Evolutionary conservation across 2,113 vertebrate species (phyloP).

Genomic region (Cairina moschata): DNA sequence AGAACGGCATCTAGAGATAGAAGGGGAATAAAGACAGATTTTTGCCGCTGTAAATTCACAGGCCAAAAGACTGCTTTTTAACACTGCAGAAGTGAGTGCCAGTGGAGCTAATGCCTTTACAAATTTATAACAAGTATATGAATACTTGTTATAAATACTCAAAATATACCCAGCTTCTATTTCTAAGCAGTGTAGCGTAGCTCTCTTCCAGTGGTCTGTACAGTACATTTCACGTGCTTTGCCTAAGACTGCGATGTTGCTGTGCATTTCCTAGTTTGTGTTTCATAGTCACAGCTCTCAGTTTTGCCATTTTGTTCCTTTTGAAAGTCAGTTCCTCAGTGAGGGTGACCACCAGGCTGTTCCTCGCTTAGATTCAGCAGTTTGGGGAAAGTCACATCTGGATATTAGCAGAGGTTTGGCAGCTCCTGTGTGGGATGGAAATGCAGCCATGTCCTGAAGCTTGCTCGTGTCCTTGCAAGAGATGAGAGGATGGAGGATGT

Average conservation of each 20-base stretch:
- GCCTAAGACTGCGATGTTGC: not conserved
- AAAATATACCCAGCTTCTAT: not conserved
- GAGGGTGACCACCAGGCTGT: not conserved
- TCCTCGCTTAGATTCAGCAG: not conserved
- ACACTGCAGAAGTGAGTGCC: not conserved
- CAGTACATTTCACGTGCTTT: not conserved
- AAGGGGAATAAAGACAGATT: not conserved
- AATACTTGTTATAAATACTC: not conserved
- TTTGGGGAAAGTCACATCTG: accelerated
- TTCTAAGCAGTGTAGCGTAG: not conserved
- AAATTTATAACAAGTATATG: not conserved
- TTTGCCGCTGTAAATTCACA: not conserved
- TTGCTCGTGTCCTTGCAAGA: accelerated
- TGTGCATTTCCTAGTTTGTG: not conserved
- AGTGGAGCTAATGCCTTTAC: not conserved
- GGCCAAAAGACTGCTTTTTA: not conserved
- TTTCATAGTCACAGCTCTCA: not conserved
- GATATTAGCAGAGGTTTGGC: not conserved
- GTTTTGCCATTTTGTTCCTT: accelerated
- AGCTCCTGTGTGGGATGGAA: not conserved
- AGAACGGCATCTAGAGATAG: not conserved
- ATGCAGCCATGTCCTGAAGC: not conserved
- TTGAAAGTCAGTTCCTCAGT: not conserved
- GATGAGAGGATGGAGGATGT: not conserved
- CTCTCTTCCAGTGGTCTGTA: not conserved